These are phyloP conservation scores for Tachysurus vachellii DNA, from an alignment of 2,113 vertebrate species.

Conservation along the genomic window DNA sequence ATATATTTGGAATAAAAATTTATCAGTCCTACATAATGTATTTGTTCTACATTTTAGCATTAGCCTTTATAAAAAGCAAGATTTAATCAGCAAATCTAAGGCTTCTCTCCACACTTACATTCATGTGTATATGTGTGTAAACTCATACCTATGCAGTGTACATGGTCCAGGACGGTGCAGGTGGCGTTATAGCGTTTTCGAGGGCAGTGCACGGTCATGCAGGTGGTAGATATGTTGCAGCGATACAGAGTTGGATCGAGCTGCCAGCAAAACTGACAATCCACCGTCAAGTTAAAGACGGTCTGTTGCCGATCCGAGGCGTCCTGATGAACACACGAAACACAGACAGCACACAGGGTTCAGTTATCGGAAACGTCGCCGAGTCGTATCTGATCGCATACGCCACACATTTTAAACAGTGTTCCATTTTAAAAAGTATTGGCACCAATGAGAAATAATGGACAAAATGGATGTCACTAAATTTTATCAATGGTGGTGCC, in stretches of 20 bases:
- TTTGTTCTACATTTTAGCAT: background rate
- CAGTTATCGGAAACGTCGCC: background rate
- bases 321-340: constrained; percentile 68
- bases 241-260: constrained; percentile 84
- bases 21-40: background rate
- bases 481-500: background rate
- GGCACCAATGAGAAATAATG: background rate
- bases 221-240: constrained; percentile 84
- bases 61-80: background rate
- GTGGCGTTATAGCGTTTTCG: constrained; percentile 85
- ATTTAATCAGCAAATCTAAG: background rate
- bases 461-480: background rate
- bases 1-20: background rate
- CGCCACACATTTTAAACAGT: background rate
- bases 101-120: background rate
- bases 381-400: background rate
- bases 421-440: background rate
- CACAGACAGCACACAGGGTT: background rate
- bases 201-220: constrained; percentile 91
- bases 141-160: constrained; percentile 87
- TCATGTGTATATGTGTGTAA: background rate
- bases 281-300: constrained; percentile 83
- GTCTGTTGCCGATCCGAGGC: constrained; percentile 72
- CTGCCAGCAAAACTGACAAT: constrained; percentile 96
- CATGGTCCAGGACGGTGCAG: constrained; percentile 84